Conservation (phyloP, 2,888 invertebrate species). For the Brachyptera risi region DNA sequence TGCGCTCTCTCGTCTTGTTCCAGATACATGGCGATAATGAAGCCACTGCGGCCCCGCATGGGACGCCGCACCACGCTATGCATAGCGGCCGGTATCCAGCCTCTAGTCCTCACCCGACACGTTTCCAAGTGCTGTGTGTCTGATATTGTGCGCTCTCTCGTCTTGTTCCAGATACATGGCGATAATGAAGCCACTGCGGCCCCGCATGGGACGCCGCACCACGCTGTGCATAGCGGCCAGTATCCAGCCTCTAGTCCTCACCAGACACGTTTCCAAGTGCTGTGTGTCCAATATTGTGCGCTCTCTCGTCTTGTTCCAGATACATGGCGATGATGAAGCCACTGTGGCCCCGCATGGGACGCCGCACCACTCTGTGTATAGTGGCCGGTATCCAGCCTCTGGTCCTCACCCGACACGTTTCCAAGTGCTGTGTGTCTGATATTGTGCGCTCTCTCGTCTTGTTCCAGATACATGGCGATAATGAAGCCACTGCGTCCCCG, state of each 20-base stretch:
- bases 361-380: neutral
- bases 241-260: neutral
- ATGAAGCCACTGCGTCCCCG: neutral
- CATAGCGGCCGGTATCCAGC: neutral
- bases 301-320: neutral
- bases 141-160: no score
- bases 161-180: neutral
- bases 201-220: neutral
- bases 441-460: neutral
- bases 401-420: neutral
- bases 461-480: neutral
- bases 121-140: no score
- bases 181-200: neutral
- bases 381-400: neutral
- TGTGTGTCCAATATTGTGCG: neutral
- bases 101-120: neutral
- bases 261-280: neutral
- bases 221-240: neutral
- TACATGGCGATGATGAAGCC: neutral
- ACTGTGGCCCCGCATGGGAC: neutral
- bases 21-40: neutral
- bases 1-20: neutral
- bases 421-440: no score
- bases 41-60: neutral
- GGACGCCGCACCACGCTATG: neutral